Evolutionary conservation across 2,888 invertebrate species (phyloP), one percentile per base, ranked within the genome.

Genomic region (Drosophila antonietae): DNA sequence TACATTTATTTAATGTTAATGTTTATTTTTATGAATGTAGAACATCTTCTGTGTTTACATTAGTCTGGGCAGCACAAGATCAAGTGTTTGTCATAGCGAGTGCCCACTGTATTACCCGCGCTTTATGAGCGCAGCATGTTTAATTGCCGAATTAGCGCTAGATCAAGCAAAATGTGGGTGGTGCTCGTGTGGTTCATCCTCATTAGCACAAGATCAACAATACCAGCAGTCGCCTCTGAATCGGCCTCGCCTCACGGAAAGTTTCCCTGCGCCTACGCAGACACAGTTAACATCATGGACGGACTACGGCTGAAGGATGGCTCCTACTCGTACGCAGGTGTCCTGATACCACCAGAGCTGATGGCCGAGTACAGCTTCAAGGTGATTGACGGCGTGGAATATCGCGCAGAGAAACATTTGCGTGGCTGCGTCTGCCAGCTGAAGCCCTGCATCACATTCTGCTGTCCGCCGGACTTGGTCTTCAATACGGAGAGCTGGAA

Each of bases 361-460:
- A 75, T 90, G 8, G 89, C 89, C 4, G 80, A 82, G 49, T 92
- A 91, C 53, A 73, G 80, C 51, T 91, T 90, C 67, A 87, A 88
- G 67, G 85, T 91, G 7, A 82, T 89, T 53, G 89, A 90, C 47
- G 82, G 84, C n/a, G 85, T 88, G 0, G 80, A 83, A 44, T 89
- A 89, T 41, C 70, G 74, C 1, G 82, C 83, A 0, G 58, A 80
- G 1, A 78, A 73, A 23, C 91, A 91, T 63, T 37, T 86, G 12
- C 81, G 92, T 3, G 93, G 92, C 12, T 93, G 93, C 51, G 79
- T 91, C 10, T 93, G 93, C 31, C 72, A 75, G 31, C 57, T 92
- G 15, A 91, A 88, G 59, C 86, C 90, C 2, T 93, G 93, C 68
- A 82, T 93, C 4, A 90, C 91, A n/a, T 90, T 92, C 70, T 93